Evolutionary conservation across 2,888 invertebrate species (phyloP).

Genomic region (Dasysyrphus albostriatus): DNA sequence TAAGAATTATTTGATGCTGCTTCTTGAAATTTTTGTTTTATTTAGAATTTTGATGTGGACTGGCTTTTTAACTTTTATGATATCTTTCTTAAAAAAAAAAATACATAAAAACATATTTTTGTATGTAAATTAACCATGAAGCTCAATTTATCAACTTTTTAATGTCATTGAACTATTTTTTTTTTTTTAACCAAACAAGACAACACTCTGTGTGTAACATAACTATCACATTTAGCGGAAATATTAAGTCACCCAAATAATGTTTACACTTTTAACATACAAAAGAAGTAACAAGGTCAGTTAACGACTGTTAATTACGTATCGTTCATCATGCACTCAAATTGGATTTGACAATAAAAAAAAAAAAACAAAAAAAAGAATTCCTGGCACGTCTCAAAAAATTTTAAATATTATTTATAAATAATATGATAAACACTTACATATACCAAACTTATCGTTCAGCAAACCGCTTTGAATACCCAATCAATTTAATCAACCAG

Average conservation of each 20-base stretch:
- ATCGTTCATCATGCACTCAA: neutral
- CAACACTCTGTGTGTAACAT: neutral
- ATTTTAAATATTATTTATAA: neutral
- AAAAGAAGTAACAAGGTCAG: constrained; percentile 59
- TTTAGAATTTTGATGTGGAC: no score
- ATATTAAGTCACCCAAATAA: constrained; percentile 42
- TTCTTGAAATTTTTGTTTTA: no score
- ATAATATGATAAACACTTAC: constrained; percentile 37
- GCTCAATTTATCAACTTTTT: neutral
- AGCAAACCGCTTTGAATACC: constrained; percentile 57
- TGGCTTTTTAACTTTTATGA: no score
- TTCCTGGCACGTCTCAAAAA: constrained; percentile 39
- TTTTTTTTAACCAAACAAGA: neutral
- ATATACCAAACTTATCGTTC: constrained; percentile 41
- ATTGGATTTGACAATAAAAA: constrained; percentile 11
- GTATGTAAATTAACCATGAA: no score
- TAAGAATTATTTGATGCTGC: no score
- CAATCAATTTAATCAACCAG: constrained; percentile 35
- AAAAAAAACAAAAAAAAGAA: constrained; percentile 22
- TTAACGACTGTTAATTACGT: neutral
- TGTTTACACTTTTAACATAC: constrained; percentile 9
- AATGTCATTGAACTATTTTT: constrained; percentile 6
- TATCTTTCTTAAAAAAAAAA: no score
- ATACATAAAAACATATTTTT: no score
- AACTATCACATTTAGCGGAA: constrained; percentile 51